Evolutionary conservation across 2,797 vertebrate genomes (phyloP).

Genomic region (Vireo griseus): DNA sequence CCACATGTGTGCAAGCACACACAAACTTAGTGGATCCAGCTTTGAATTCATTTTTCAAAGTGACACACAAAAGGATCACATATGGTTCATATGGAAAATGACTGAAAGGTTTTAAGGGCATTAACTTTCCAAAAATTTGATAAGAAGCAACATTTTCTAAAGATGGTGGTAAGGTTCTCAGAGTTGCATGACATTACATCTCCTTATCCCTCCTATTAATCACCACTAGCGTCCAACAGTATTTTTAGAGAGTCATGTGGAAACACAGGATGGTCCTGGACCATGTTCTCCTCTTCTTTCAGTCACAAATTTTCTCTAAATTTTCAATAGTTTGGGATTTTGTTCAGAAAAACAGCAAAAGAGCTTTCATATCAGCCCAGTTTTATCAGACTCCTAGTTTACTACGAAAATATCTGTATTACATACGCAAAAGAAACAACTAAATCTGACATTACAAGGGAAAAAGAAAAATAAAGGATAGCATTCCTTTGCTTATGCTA

Average conservation of each 20-base stretch:
- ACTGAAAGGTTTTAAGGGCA: background rate
- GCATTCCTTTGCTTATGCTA: slow-evolving; percentile 24
- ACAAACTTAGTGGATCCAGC: background rate
- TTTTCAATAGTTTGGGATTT: background rate
- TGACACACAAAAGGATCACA: background rate
- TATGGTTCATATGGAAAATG: background rate
- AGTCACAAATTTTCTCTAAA: background rate
- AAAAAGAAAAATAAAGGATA: background rate
- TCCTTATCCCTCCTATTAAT: background rate
- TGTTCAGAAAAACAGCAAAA: slow-evolving; percentile 22
- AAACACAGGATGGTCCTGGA: slow-evolving; percentile 18
- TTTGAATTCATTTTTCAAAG: background rate
- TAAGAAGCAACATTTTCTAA: background rate
- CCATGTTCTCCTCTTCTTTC: background rate
- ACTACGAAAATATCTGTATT: background rate
- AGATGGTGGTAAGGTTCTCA: background rate
- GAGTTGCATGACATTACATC: background rate
- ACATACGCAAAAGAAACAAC: background rate
- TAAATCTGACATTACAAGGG: background rate
- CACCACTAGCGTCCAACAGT: background rate
- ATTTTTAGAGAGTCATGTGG: background rate
- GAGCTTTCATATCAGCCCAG: background rate
- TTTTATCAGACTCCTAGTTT: background rate
- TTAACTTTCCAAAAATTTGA: background rate
- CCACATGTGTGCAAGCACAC: background rate